Percentiles rank a stretch among this genome's conserved stretches.
Evolutionary conservation across 2,888 invertebrate species (phyloP).

Genomic region (Patella depressa): DNA sequence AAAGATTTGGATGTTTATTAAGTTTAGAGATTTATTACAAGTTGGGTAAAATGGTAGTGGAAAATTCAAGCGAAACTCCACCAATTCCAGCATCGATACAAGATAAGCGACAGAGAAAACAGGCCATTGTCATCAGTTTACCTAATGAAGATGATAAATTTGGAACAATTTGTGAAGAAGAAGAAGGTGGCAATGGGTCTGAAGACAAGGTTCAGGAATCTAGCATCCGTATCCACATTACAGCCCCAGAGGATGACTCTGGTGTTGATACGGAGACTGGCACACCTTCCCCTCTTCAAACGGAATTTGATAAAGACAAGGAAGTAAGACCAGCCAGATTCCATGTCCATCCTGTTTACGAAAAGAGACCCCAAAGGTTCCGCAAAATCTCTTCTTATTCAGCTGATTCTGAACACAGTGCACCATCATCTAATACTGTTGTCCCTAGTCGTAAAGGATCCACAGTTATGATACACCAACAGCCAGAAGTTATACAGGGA

Average conservation of each 20-base stretch:
- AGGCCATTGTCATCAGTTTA: background rate
- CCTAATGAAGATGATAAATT: background rate
- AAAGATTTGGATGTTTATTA: no score
- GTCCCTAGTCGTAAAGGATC: conserved; percentile 28
- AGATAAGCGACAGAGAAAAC: conserved; percentile 4
- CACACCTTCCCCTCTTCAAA: conserved; percentile 12
- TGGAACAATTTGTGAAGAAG: conserved; percentile 2
- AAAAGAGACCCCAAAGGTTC: background rate
- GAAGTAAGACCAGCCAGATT: background rate
- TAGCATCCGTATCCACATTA: background rate
- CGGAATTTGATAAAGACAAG: background rate
- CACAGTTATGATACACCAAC: conserved; percentile 28
- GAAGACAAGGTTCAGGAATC: background rate
- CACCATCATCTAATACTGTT: background rate
- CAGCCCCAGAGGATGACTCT: conserved; percentile 16
- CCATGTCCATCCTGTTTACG: background rate
- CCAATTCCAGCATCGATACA: background rate
- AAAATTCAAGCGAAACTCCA: background rate
- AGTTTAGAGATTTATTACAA: no score
- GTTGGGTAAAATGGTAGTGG: background rate
- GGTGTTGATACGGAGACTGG: conserved; percentile 20
- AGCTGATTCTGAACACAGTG: conserved; percentile 11
- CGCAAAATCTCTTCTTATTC: conserved; percentile 16
- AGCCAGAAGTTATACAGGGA: conserved; percentile 25
- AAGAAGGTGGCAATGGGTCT: background rate